These are phyloP conservation scores for Malurus leucopterus DNA, from an alignment of 2,797 vertebrate species.

Conservation along the genomic window DNA sequence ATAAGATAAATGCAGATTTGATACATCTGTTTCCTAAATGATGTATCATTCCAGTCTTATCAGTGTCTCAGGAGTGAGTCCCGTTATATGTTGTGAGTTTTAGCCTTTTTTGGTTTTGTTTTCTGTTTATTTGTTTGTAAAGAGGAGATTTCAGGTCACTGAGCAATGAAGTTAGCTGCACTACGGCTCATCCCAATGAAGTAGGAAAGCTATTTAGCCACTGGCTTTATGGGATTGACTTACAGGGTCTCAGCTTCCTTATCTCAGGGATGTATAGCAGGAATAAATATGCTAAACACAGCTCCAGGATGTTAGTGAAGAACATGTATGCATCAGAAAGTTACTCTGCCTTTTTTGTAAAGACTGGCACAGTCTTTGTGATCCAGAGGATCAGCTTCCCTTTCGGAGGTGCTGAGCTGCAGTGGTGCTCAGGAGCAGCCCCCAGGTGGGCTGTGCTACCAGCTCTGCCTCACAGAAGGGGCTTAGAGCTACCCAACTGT, in stretches of 20 bases:
- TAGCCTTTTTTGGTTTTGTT: conserved; percentile 21
- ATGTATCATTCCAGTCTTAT: conserved; percentile 44
- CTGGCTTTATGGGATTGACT: background rate
- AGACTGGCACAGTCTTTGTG: background rate
- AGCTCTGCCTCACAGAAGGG: background rate
- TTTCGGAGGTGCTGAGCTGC: background rate
- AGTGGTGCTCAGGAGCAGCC: background rate
- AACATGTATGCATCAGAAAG: background rate
- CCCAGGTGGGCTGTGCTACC: background rate
- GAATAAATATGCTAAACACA: background rate
- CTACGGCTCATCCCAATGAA: background rate
- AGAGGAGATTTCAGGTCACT: background rate
- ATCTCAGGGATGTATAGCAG: background rate
- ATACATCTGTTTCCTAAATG: conserved; percentile 66
- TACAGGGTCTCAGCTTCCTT: background rate
- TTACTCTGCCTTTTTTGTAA: background rate
- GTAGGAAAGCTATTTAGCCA: background rate
- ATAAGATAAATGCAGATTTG: conserved; percentile 66
- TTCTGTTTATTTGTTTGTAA: conserved; percentile 18
- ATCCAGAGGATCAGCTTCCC: background rate
- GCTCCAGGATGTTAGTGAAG: background rate
- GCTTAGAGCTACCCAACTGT: background rate
- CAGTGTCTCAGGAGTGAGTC: background rate
- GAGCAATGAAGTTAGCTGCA: background rate
- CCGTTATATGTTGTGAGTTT: background rate